A percentile compares a stretch with the other conserved stretches of the same genome.
Evolutionary conservation across 2,888 invertebrate species (phyloP).

Genomic region (Dascillus cervinus): DNA sequence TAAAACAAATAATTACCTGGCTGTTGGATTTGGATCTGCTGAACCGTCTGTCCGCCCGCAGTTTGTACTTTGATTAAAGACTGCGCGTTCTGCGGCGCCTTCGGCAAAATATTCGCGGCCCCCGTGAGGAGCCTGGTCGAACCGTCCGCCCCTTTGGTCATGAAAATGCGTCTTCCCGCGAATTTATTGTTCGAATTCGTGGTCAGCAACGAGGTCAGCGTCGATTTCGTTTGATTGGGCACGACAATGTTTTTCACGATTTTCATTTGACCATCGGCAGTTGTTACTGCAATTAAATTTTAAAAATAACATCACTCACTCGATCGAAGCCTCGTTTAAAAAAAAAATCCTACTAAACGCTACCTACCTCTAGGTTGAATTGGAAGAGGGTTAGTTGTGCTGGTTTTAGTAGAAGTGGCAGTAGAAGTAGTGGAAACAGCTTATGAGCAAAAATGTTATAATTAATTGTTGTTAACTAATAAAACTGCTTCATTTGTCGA

Average conservation of each 20-base stretch:
- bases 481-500: too few relatives aligned
- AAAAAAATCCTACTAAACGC: constrained; percentile 12
- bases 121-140: constrained; percentile 56
- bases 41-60: constrained; percentile 29
- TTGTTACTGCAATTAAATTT: constrained; percentile 33
- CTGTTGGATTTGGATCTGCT: constrained; percentile 43
- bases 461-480: too few relatives aligned
- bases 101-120: constrained; percentile 50
- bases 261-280: constrained; percentile 56
- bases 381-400: constrained; percentile 36
- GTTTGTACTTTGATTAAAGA: constrained; percentile 48
- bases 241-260: constrained; percentile 59
- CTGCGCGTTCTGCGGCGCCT: constrained; percentile 39
- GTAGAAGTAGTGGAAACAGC: constrained; percentile 33
- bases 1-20: constrained; percentile 29
- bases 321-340: neutral
- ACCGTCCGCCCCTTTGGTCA: constrained; percentile 68
- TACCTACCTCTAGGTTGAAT: constrained; percentile 43
- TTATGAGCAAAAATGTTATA: constrained; percentile 23
- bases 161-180: constrained; percentile 60
- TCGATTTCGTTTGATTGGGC: constrained; percentile 53
- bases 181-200: constrained; percentile 56
- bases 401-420: constrained; percentile 30
- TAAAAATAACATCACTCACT: neutral
- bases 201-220: constrained; percentile 59